Evolutionary conservation across 2,888 invertebrate species (phyloP).

Genomic region (Lumbricus terrestris): DNA sequence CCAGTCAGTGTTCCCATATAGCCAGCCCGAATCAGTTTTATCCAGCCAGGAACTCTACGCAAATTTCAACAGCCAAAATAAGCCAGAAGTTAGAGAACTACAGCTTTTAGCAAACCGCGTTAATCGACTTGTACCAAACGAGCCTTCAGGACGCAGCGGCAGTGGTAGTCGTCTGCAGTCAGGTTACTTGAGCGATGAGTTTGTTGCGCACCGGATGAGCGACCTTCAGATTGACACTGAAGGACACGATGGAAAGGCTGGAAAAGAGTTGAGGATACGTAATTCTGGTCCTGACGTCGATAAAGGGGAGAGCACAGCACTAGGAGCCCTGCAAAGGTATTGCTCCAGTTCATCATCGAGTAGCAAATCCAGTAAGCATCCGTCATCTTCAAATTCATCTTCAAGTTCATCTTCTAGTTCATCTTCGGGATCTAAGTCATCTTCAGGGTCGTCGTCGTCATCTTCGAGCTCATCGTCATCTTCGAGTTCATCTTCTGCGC

Average conservation of each 20-base stretch:
- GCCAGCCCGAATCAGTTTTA: background rate
- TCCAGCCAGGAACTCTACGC: no score
- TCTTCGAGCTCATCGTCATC: background rate
- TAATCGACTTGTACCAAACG: background rate
- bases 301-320: background rate
- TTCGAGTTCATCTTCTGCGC: background rate
- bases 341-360: conserved; percentile 3
- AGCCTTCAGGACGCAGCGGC: background rate
- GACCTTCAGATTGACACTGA: background rate
- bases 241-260: background rate
- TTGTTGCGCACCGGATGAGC: background rate
- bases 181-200: background rate
- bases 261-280: background rate
- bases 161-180: background rate
- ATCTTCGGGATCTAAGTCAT: background rate
- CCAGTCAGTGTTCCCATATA: background rate
- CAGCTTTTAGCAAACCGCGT: background rate
- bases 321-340: background rate
- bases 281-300: background rate
- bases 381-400: background rate
- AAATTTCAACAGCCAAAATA: background rate
- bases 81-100: background rate
- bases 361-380: background rate
- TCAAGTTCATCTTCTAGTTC: background rate
- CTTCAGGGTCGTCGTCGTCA: background rate